Conservation (phyloP, 2,797 vertebrate species). For the Pipistrellus nathusii region DNA sequence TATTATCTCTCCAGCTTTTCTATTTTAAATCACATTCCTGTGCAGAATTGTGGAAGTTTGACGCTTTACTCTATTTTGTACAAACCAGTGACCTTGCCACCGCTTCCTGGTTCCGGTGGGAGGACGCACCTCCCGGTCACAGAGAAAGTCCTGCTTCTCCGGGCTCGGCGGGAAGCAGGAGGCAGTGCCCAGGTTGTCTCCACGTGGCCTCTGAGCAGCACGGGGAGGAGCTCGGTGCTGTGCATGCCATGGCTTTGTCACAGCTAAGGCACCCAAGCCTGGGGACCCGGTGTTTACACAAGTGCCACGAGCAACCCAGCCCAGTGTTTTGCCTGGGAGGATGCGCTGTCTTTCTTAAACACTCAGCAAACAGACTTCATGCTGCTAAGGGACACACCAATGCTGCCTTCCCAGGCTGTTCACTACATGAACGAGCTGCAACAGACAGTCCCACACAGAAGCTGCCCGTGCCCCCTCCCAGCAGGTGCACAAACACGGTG, state of each 20-base stretch:
- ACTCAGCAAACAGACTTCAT: neutral
- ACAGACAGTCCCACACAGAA: neutral
- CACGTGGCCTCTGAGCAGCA: no score
- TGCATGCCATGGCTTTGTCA: neutral
- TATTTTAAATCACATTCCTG: neutral
- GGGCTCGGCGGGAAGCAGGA: neutral
- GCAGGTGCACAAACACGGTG: neutral
- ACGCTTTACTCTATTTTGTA: neutral
- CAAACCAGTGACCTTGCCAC: neutral
- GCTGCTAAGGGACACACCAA: neutral
- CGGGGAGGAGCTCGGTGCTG: fast-evolving
- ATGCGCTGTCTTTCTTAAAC: neutral
- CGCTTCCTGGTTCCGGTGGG: neutral
- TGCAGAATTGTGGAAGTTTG: neutral
- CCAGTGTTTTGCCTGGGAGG: neutral
- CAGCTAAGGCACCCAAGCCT: neutral
- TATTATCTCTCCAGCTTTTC: neutral
- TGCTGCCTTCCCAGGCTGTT: neutral
- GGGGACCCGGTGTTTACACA: neutral
- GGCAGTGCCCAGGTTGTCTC: neutral
- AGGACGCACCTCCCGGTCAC: neutral
- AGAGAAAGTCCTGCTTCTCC: neutral
- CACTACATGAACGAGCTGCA: neutral
- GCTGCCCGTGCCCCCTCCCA: neutral
- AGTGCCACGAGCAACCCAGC: neutral